A percentile compares a stretch with the other conserved stretches of the same genome.
Evolutionary conservation across 2,888 invertebrate genomes (phyloP).

Genomic region (Nematopogon swammerdamellus): DNA sequence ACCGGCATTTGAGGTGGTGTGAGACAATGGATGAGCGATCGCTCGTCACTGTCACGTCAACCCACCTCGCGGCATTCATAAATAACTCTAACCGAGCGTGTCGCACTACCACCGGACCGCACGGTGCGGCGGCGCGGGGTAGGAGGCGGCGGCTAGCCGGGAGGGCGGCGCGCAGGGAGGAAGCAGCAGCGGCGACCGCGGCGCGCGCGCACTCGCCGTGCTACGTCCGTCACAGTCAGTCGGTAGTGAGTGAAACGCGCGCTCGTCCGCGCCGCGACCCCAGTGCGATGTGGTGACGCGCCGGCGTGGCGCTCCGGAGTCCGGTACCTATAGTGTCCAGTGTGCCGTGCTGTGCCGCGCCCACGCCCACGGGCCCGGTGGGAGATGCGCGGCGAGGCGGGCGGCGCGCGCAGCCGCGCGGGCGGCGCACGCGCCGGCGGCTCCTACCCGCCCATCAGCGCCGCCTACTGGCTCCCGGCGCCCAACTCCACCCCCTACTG

Average conservation of each 20-base stretch:
- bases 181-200: neutral
- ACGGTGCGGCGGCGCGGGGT: no score
- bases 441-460: slow-evolving; percentile 76
- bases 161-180: neutral
- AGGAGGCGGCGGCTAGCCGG: no score
- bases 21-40: neutral
- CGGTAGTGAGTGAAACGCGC: slow-evolving; percentile 39
- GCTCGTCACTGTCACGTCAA: neutral
- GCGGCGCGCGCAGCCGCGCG: slow-evolving; percentile 39
- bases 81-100: neutral
- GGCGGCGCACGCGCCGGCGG: slow-evolving; percentile 20
- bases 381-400: slow-evolving; percentile 51
- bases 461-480: slow-evolving; percentile 82
- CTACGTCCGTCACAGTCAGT: slow-evolving; percentile 4
- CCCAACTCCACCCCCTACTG: slow-evolving; percentile 77
- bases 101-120: neutral
- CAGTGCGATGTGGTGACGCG: slow-evolving; percentile 33
- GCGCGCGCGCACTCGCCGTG: slow-evolving; percentile 4
- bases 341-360: slow-evolving; percentile 17
- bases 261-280: slow-evolving; percentile 40
- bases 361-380: no score
- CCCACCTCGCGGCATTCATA: neutral
- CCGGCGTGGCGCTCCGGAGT: slow-evolving; percentile 20
- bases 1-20: neutral
- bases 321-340: slow-evolving; percentile 20